A percentile compares a stretch with the other conserved stretches of the same genome.
Conservation (phyloP, 2,888 invertebrate species). For the Malthinus seriepunctatus region DNA sequence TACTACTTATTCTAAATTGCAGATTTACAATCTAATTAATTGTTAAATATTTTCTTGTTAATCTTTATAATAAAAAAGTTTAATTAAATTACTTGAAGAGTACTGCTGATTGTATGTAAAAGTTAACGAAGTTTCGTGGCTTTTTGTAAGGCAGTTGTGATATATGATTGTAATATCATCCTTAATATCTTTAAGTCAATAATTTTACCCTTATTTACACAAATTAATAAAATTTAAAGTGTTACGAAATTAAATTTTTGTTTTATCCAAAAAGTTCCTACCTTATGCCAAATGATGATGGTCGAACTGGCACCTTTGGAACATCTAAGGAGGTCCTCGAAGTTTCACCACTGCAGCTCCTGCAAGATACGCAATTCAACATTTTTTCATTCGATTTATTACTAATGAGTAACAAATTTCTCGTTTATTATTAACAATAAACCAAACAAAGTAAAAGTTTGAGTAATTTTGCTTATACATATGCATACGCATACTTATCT, state of each 20-base stretch:
- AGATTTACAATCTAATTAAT: conserved; percentile 2
- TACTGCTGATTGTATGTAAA: too few relatives aligned
- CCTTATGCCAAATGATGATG: conserved; percentile 6
- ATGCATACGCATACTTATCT: too few relatives aligned
- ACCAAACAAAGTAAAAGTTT: too few relatives aligned
- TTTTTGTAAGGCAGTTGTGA: conserved; percentile 12
- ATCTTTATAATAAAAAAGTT: not conserved
- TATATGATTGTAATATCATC: conserved; percentile 24
- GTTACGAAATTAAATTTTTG: not conserved
- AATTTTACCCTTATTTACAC: conserved; percentile 20
- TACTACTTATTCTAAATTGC: not conserved
- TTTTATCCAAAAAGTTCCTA: not conserved
- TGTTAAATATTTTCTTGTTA: conserved; percentile 2
- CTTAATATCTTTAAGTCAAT: conserved; percentile 23
- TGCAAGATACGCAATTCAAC: not conserved
- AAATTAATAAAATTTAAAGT: conserved; percentile 17
- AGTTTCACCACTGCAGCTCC: not conserved
- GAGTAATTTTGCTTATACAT: too few relatives aligned
- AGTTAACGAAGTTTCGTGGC: not conserved
- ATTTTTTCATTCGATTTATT: not conserved
- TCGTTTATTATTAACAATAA: too few relatives aligned
- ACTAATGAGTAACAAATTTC: too few relatives aligned
- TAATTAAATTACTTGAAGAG: too few relatives aligned
- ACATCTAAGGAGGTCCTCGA: not conserved
- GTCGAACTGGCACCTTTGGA: not conserved